Base-by-base conservation (phyloP, 2,797 vertebrate genomes). In the Sebastes hubbsi region DNA sequence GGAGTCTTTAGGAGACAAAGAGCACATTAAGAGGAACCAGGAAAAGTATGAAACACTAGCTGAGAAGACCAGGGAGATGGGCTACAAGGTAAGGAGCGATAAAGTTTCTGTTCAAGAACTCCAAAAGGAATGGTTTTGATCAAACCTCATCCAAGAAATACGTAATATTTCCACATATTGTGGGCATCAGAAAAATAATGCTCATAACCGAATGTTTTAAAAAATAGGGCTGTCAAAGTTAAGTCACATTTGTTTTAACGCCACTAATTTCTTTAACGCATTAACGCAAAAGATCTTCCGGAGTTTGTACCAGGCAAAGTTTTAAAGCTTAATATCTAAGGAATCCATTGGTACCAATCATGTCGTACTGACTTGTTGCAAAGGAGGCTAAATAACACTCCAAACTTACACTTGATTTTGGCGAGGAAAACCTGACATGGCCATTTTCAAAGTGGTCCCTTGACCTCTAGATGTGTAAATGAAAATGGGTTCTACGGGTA, bases 51-150 rank as follows among this genome's bases (percentile, higher is more conserved):
- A 96, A 81, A 86, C 94, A 27, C 95, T 99, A 0, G 93, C 98
- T 10, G 98, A 98, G 88, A 98, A 96, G 95, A 97, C 98, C 12
- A 96, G 98, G 55, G 98, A 98, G 80, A 96, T 99, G 80, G 97
- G 97, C 63, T 99, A 99, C 91, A 99, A 99, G 97, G 99, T 99
- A 70, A 78, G 81, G 20, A 27, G 10, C 4, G 10, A 18, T 12
- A 2, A 6, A 4, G 12, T 11, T 12, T 46, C 20, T 65, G 20
- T 55, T 27, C 12, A 27, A 5, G 10, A 52, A 20, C 30, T 30
- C 30, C 6, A n/a, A 9, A 56, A 38, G 38, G 38, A 42, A 46
- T 18, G 2, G 29, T 22, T 72, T 20, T 74, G 6, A 20, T 24
- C 42, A 25, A 2, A 34, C 16, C 22, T 66, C 42, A 20, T 2